These are phyloP conservation scores for Lagocephalus sceleratus DNA, from an alignment of 2,797 vertebrate species.

Conservation along the genomic window DNA sequence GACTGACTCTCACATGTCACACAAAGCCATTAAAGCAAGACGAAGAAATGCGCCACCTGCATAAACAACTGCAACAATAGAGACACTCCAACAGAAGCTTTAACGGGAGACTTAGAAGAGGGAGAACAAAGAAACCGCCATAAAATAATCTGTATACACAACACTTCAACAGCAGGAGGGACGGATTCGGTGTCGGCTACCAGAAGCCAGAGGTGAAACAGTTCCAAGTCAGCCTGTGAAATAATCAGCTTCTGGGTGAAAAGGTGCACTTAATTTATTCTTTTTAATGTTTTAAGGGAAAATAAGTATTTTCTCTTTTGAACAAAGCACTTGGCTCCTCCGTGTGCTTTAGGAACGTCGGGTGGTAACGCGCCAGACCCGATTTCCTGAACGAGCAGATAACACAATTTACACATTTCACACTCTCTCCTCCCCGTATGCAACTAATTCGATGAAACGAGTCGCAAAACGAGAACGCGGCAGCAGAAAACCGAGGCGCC, in stretches of 20 bases:
- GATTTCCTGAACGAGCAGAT: too few relatives aligned
- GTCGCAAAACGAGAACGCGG: not conserved
- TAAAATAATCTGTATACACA: constrained; percentile 45
- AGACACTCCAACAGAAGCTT: constrained; percentile 47
- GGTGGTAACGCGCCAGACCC: too few relatives aligned
- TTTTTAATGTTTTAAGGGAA: too few relatives aligned
- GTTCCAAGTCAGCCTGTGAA: too few relatives aligned
- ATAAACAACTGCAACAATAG: constrained; percentile 58
- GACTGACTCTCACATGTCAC: constrained; percentile 35
- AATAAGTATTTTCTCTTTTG: too few relatives aligned
- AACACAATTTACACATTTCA: not conserved
- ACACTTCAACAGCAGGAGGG: constrained; percentile 34
- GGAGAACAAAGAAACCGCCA: constrained; percentile 53
- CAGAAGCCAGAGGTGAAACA: constrained; percentile 2
- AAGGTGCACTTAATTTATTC: too few relatives aligned
- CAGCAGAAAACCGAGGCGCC: constrained; percentile 1
- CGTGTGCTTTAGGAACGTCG: too few relatives aligned
- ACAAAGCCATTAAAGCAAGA: constrained; percentile 43
- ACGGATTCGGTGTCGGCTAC: constrained; percentile 10
- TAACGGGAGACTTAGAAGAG: constrained; percentile 55
- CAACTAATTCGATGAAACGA: not conserved
- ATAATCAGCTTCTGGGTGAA: too few relatives aligned
- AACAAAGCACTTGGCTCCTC: too few relatives aligned
- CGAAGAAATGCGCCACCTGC: constrained; percentile 62
- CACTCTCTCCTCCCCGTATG: not conserved